A percentile compares a stretch with the other conserved stretches of the same genome.
Conservation (phyloP, 2,113 vertebrate genomes). For the Nycticryphes semicollaris region DNA sequence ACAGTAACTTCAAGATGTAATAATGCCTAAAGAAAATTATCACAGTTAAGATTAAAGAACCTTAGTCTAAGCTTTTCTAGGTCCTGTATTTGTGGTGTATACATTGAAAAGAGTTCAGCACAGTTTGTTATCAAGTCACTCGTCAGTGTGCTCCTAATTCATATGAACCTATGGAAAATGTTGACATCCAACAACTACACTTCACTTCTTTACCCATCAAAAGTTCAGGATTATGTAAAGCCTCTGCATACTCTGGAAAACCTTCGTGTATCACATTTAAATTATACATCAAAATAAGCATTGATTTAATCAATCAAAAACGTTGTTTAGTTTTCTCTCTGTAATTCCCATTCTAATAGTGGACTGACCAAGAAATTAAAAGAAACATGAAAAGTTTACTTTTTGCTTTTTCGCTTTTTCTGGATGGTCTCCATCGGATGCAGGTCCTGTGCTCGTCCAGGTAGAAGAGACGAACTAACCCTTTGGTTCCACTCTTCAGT, state of each 20-base stretch:
- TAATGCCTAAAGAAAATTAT: background rate
- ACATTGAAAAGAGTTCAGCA: background rate
- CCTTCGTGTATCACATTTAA: background rate
- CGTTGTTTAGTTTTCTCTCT: background rate
- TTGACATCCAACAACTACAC: background rate
- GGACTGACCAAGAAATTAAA: background rate
- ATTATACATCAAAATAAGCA: background rate
- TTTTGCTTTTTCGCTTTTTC: constrained; percentile 97
- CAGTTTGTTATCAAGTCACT: background rate
- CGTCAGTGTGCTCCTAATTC: background rate
- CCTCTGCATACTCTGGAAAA: background rate
- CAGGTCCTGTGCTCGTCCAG: constrained; percentile 96
- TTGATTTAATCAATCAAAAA: background rate
- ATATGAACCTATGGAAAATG: background rate
- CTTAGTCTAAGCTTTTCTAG: background rate
- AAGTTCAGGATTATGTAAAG: too few relatives aligned
- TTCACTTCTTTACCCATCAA: background rate
- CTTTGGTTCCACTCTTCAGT: constrained; percentile 94
- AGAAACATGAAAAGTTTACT: constrained; percentile 76
- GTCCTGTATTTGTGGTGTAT: background rate
- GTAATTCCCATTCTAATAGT: background rate
- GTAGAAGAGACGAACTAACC: constrained; percentile 95
- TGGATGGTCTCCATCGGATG: constrained; percentile 95
- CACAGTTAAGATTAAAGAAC: background rate
- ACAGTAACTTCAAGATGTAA: background rate